A percentile compares a stretch with the other conserved stretches of the same genome.
phyloP scores from a whole-genome alignment of 2,797 vertebrate species.

The Typhlichthys eigenmanni region DNA sequence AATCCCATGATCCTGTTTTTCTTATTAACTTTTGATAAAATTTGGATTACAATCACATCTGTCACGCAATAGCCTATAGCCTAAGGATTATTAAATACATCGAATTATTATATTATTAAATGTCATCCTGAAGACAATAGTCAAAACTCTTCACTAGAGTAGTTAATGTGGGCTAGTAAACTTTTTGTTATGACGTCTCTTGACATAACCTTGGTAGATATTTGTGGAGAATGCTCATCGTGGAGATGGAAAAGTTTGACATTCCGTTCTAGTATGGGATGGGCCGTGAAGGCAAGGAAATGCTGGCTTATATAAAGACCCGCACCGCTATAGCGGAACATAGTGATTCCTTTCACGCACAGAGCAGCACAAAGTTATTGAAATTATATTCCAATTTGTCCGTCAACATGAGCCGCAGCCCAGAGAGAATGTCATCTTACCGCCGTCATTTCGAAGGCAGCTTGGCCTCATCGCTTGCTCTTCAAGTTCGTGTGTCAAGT shows the following conservation, averaged over 20 bases:
- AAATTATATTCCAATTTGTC: background rate
- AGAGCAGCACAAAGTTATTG: slow-evolving; percentile 22
- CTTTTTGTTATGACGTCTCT: slow-evolving; percentile 50
- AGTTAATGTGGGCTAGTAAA: too few species aligned
- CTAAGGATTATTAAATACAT: too few species aligned
- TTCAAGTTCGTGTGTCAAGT: slow-evolving; percentile 66
- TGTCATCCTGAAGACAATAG: too few species aligned
- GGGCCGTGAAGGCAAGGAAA: slow-evolving; percentile 25
- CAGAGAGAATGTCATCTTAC: slow-evolving; percentile 81
- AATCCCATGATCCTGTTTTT: too few species aligned
- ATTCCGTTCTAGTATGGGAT: slow-evolving; percentile 67
- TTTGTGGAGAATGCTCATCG: slow-evolving; percentile 52
- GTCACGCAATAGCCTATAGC: too few species aligned
- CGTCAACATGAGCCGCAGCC: slow-evolving; percentile 75
- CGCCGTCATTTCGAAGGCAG: slow-evolving; percentile 74
- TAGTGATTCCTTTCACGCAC: slow-evolving; percentile 14
- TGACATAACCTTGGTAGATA: slow-evolving; percentile 69
- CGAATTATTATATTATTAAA: too few species aligned
- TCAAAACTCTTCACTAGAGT: too few species aligned
- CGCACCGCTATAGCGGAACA: background rate
- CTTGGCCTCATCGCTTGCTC: slow-evolving; percentile 22
- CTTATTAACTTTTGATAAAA: too few species aligned
- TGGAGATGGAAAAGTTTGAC: slow-evolving; percentile 64
- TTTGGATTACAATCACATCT: too few species aligned
- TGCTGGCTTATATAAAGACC: slow-evolving; percentile 65